Evolutionary conservation across 2,888 invertebrate species (phyloP).

Genomic region (Hypena proboscidalis): DNA sequence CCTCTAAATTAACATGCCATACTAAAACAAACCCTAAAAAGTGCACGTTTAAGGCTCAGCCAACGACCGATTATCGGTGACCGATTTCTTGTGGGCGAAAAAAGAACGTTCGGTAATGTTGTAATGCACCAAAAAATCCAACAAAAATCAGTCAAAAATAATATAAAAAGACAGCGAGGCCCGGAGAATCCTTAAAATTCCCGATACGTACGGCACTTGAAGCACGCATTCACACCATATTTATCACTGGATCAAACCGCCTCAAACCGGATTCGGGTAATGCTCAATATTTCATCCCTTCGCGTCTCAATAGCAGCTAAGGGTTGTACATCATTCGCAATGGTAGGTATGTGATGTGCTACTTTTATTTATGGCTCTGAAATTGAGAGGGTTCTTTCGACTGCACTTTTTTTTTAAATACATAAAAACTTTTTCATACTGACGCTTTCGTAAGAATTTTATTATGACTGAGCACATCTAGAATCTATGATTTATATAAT

Average conservation of each 20-base stretch:
- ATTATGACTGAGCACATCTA: too few relatives aligned
- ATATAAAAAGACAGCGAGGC: too few relatives aligned
- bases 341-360: slow-evolving; percentile 30
- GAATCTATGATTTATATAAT: too few relatives aligned
- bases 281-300: slow-evolving; percentile 68
- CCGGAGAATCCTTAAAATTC: too few relatives aligned
- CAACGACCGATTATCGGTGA: too few relatives aligned
- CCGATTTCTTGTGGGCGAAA: too few relatives aligned
- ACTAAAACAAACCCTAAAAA: slow-evolving; percentile 33
- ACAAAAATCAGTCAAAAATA: too few relatives aligned
- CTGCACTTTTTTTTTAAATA: background rate
- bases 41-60: slow-evolving; percentile 13
- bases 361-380: slow-evolving; percentile 19
- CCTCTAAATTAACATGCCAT: too few relatives aligned
- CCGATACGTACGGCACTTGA: slow-evolving; percentile 48
- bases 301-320: slow-evolving; percentile 67
- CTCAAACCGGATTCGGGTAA: slow-evolving; percentile 47
- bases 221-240: slow-evolving; percentile 63
- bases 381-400: background rate
- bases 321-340: slow-evolving; percentile 57
- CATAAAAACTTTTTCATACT: too few relatives aligned
- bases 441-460: too few relatives aligned
- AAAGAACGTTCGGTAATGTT: too few relatives aligned
- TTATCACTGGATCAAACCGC: slow-evolving; percentile 76
- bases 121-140: too few relatives aligned